phyloP scores from a whole-genome alignment of 2,113 vertebrate species.

The Dicrurus megarhynchus region DNA sequence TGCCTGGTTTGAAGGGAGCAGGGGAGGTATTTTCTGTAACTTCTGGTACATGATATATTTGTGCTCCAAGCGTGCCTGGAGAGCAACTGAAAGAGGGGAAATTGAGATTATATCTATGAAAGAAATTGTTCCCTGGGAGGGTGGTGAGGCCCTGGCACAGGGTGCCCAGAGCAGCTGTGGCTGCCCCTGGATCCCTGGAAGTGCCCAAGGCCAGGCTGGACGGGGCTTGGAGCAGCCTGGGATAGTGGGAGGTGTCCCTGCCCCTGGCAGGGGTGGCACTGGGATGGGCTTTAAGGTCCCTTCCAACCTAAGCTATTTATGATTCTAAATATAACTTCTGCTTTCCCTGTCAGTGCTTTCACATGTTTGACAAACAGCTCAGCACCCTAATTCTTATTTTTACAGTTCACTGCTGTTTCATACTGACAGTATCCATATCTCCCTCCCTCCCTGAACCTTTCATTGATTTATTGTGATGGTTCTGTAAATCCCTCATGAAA shows the following conservation, averaged over 20 bases:
- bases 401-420: neutral
- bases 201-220: neutral
- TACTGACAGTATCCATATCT: neutral
- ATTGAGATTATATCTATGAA: fast-evolving
- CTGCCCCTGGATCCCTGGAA: neutral
- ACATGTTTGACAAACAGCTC: neutral
- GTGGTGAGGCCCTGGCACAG: neutral
- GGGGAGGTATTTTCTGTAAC: fast-evolving
- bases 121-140: neutral
- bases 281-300: neutral
- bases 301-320: neutral
- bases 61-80: neutral
- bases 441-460: neutral
- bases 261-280: neutral
- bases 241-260: neutral
- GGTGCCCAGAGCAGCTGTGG: neutral
- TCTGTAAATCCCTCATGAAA: neutral
- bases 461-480: neutral
- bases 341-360: neutral
- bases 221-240: neutral
- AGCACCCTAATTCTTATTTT: neutral
- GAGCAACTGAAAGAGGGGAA: neutral
- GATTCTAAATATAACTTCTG: neutral
- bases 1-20: neutral
- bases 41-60: neutral